Evolutionary conservation across 1,140 invertebrate species (phyloP).

Genomic region (Drosophila ogumai): DNA sequence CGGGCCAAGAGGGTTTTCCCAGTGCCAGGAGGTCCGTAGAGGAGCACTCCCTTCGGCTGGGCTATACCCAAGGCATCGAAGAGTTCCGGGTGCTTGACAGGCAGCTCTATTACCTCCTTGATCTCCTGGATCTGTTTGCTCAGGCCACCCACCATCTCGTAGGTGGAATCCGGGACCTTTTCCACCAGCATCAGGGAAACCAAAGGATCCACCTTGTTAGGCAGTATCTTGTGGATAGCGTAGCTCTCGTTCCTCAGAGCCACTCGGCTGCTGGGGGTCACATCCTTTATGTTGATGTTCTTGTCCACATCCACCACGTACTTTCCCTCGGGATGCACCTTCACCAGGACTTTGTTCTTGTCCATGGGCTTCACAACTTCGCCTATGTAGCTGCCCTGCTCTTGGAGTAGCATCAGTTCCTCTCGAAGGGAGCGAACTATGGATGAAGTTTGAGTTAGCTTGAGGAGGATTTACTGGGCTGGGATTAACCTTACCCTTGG

Average conservation of each 20-base stretch:
- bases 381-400: slow-evolving; percentile 99
- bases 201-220: slow-evolving; percentile 99
- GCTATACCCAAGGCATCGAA: slow-evolving; percentile 99
- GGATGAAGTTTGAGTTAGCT: slow-evolving; percentile 2
- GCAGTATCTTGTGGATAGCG: slow-evolving; percentile 99
- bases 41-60: slow-evolving; percentile 98
- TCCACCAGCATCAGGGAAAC: slow-evolving; percentile 99
- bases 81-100: slow-evolving; percentile 99
- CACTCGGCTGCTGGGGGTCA: slow-evolving; percentile 98
- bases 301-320: slow-evolving; percentile 99
- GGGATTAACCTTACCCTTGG: slow-evolving; percentile 92
- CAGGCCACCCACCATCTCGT: slow-evolving; percentile 99
- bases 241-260: slow-evolving; percentile 99
- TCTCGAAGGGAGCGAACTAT: slow-evolving; percentile 98
- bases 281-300: slow-evolving; percentile 99
- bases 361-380: slow-evolving; percentile 99
- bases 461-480: not conserved
- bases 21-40: slow-evolving; percentile 97
- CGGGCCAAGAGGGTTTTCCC: slow-evolving; percentile 98
- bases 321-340: slow-evolving; percentile 99
- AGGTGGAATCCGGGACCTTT: slow-evolving; percentile 99
- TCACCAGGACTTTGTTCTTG: slow-evolving; percentile 99
- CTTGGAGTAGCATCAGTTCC: slow-evolving; percentile 98
- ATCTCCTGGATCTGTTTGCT: slow-evolving; percentile 99
- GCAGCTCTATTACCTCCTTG: slow-evolving; percentile 99